phyloP scores from a whole-genome alignment of 2,888 invertebrate species.

The Escarpia spicata region DNA sequence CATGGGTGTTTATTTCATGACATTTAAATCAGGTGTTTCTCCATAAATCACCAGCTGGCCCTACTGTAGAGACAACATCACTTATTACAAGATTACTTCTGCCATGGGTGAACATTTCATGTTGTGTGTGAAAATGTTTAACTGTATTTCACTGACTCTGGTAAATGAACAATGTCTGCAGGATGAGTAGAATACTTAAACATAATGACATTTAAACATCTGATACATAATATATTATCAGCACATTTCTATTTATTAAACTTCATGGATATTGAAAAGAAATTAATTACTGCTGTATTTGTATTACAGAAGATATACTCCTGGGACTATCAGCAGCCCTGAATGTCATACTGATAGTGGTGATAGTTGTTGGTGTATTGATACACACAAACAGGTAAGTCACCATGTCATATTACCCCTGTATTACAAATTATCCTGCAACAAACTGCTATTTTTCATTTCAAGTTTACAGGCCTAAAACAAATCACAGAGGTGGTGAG shows the following conservation, averaged over 20 bases:
- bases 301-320: neutral
- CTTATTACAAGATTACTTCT: too few species aligned
- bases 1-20: too few species aligned
- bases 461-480: too few species aligned
- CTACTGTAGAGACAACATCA: too few species aligned
- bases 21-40: too few species aligned
- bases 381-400: slow-evolving; percentile 1
- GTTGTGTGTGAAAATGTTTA: too few species aligned
- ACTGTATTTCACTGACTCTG: too few species aligned
- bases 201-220: neutral
- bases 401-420: neutral
- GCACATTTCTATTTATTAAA: neutral
- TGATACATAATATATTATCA: neutral
- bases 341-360: neutral
- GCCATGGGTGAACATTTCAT: too few species aligned
- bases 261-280: neutral
- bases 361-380: neutral
- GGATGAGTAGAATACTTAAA: neutral
- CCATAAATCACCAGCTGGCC: too few species aligned
- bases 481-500: neutral
- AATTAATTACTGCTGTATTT: neutral
- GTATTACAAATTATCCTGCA: too few species aligned
- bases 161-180: too few species aligned
- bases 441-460: too few species aligned
- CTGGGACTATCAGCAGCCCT: neutral